Evolutionary conservation across 2,888 invertebrate genomes (phyloP).

Genomic region (Melipona bicolor): DNA sequence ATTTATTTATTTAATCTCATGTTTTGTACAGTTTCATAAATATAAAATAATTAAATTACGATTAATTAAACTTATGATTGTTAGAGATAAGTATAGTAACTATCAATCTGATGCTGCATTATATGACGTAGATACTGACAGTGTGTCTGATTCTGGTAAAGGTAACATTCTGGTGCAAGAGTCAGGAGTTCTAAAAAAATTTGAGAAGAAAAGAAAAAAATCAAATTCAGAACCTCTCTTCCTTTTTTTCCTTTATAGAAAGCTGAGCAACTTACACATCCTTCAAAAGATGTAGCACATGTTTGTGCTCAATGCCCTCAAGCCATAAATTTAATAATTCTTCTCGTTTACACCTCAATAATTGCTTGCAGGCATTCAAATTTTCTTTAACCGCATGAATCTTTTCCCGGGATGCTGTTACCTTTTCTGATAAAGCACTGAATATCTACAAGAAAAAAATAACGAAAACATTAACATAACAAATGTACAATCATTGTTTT

Average conservation of each 20-base stretch:
- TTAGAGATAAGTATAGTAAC: slow-evolving; percentile 17
- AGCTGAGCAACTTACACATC: slow-evolving; percentile 89
- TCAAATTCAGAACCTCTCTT: neutral
- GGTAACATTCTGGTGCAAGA: slow-evolving; percentile 51
- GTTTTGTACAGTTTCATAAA: slow-evolving; percentile 23
- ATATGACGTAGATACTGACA: slow-evolving; percentile 40
- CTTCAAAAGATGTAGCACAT: slow-evolving; percentile 94
- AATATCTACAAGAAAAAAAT: slow-evolving; percentile 86
- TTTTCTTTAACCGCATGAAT: slow-evolving; percentile 92
- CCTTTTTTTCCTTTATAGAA: neutral
- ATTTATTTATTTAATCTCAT: slow-evolving; percentile 14
- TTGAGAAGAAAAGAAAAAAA: neutral
- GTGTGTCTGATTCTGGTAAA: slow-evolving; percentile 47
- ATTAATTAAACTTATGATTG: slow-evolving; percentile 32
- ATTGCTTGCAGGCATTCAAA: slow-evolving; percentile 91
- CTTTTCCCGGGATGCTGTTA: slow-evolving; percentile 91
- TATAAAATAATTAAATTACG: slow-evolving; percentile 43
- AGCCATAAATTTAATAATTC: slow-evolving; percentile 97
- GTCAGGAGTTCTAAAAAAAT: slow-evolving; percentile 56
- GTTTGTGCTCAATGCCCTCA: slow-evolving; percentile 98
- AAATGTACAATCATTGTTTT: neutral
- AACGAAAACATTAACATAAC: slow-evolving; percentile 79
- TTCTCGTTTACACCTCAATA: slow-evolving; percentile 95
- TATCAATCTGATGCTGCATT: slow-evolving; percentile 49
- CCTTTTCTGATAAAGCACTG: slow-evolving; percentile 90